phyloP scores from a whole-genome alignment of 2,797 vertebrate genomes.

The Ctenopoma multispine region DNA sequence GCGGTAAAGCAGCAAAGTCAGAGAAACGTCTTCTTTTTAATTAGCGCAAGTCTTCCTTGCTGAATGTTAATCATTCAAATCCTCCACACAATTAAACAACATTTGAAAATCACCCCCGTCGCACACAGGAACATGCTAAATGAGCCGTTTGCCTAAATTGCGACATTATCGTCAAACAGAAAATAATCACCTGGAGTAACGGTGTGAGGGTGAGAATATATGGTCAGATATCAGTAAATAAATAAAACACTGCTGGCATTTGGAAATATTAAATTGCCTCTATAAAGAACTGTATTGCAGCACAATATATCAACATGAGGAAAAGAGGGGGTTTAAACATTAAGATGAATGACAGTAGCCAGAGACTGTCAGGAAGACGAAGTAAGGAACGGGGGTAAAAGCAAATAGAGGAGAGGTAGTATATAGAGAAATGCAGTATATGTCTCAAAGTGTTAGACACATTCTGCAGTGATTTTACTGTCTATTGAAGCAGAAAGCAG shows the following conservation, averaged over 20 bases:
- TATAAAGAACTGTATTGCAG: slow-evolving; percentile 65
- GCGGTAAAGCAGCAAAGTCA: slow-evolving; percentile 24
- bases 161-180: slow-evolving; percentile 59
- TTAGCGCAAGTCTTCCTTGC: slow-evolving; percentile 20
- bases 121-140: slow-evolving; percentile 64
- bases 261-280: slow-evolving; percentile 77
- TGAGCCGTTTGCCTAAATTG: slow-evolving; percentile 57
- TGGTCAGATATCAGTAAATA: slow-evolving; percentile 70
- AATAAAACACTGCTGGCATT: slow-evolving; percentile 69
- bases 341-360: slow-evolving; percentile 65
- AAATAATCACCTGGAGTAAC: slow-evolving; percentile 56
- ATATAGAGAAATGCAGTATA: slow-evolving; percentile 70
- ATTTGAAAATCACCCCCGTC: slow-evolving; percentile 43
- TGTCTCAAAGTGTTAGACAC: slow-evolving; percentile 73
- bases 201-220: slow-evolving; percentile 31
- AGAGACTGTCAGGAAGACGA: slow-evolving; percentile 50
- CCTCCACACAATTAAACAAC: slow-evolving; percentile 34
- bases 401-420: slow-evolving; percentile 32
- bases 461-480: slow-evolving; percentile 81
- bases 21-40: slow-evolving; percentile 31
- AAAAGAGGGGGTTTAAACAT: slow-evolving; percentile 63
- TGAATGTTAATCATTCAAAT: slow-evolving; percentile 61
- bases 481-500: slow-evolving; percentile 81
- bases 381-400: slow-evolving; percentile 8
- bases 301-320: slow-evolving; percentile 67